These are phyloP conservation scores for Sebastes iracundus DNA, from an alignment of 2,797 vertebrate species.

Conservation along the genomic window DNA sequence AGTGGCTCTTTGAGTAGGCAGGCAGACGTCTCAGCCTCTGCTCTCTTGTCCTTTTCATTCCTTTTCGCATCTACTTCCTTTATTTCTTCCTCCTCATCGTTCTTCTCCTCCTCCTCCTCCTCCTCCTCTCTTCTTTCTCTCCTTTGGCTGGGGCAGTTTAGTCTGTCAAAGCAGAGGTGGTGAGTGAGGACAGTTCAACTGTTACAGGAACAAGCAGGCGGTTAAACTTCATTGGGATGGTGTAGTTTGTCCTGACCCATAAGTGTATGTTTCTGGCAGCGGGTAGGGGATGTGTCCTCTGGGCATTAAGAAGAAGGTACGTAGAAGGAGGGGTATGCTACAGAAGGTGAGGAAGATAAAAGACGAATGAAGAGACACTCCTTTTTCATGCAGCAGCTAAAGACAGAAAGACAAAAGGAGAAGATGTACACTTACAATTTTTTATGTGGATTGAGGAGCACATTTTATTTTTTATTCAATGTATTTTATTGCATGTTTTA, in stretches of 20 bases:
- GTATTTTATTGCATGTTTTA: neutral
- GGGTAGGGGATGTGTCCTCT: constrained; percentile 78
- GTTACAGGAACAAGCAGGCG: neutral
- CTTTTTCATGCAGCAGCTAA: constrained; percentile 77
- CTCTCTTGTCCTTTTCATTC: neutral
- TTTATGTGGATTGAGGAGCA: neutral
- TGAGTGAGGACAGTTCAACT: neutral
- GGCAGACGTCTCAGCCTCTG: neutral
- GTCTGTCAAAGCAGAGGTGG: neutral
- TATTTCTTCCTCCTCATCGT: neutral
- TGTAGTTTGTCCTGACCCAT: constrained; percentile 71
- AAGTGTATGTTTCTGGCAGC: constrained; percentile 71
- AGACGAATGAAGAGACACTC: constrained; percentile 64
- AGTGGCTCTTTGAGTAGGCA: neutral
- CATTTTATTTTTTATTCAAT: neutral
- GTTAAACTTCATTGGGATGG: neutral
- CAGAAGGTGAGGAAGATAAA: constrained; percentile 81
- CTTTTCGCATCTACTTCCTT: neutral
- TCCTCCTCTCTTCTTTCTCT: neutral
- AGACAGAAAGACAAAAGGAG: neutral
- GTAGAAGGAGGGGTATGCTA: constrained; percentile 72
- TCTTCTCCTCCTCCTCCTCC: neutral
- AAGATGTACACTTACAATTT: neutral
- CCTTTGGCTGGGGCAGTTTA: neutral
- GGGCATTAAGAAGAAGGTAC: constrained; percentile 83